A percentile compares a stretch with the other conserved stretches of the same genome.
These are phyloP conservation scores for Oncorhynchus tshawytscha DNA, from an alignment of 2,113 vertebrate genomes.

Conservation along the genomic window DNA sequence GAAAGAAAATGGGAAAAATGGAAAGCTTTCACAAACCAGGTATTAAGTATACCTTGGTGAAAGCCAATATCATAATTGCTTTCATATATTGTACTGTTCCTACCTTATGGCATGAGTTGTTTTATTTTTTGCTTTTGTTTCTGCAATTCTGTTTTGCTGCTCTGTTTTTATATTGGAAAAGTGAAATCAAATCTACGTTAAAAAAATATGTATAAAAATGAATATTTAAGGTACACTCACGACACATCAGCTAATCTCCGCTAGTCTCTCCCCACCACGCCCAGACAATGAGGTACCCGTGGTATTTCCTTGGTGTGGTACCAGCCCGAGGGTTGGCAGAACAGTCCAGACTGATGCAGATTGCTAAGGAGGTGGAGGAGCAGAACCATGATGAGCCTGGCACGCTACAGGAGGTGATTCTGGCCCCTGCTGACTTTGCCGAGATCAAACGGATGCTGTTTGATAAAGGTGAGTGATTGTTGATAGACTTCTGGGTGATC, in stretches of 20 bases:
- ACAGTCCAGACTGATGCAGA: slow-evolving; percentile 3
- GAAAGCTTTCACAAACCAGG: too few species aligned
- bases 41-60: too few species aligned
- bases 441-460: slow-evolving; percentile 8
- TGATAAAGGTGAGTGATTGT: slow-evolving; percentile 7
- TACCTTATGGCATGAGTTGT: too few species aligned
- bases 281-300: neutral
- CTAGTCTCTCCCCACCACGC: neutral
- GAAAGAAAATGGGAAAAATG: too few species aligned
- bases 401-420: neutral
- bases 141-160: neutral
- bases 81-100: too few species aligned
- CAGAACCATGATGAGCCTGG: slow-evolving; percentile 9
- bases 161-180: too few species aligned
- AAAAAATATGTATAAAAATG: too few species aligned
- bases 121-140: neutral
- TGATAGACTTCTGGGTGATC: too few species aligned
- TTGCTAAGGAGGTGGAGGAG: slow-evolving; percentile 9
- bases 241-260: neutral
- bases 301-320: neutral
- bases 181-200: too few species aligned
- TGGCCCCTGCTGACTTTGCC: neutral
- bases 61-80: too few species aligned
- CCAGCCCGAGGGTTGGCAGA: neutral
- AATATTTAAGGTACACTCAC: neutral